Evolutionary conservation across 2,888 invertebrate genomes (phyloP), one percentile per base, ranked within the genome.

Genomic region (Tetropium fuscum): DNA sequence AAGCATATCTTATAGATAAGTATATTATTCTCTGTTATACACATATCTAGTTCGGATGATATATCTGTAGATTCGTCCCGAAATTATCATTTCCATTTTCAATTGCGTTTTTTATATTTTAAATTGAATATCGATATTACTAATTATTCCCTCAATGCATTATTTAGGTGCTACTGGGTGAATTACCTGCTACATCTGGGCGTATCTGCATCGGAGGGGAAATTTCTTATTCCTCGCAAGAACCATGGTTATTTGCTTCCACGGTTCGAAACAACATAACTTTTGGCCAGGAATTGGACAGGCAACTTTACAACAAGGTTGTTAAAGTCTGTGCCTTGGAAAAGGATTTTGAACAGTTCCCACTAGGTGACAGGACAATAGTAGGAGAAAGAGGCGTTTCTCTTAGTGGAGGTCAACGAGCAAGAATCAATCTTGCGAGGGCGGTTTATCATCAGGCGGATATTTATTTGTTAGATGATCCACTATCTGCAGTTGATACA

Each of bases 361-460:
- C 74, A 13, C 16, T 30, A 10, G 83, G 84, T 0, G 85, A 86
- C 69, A 71, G 80, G 38, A 85, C 85, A 0, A 73, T 83, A 7
- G 84, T 85, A 6, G 85, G 93, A 0, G 93, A 94, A 74, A 84
- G 90, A 54, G 93, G 93, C 4, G 86, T 89, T 49, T 87, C 89
- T 38, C 82, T 94, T 25, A 91, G 91, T 73, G 94, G 93, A 0
- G 93, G 93, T 0, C 93, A 93, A 82, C 87, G 90, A 60, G 93
- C 93, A 1, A 85, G 93, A 58, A 87, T 94, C 45, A 90, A 90
- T 66, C 83, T 94, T 30, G 91, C 90, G 0, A 83, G 93, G 63
- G 90, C 92, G 3, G 85, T 93, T 56, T 94, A 93, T 70, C 85
- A 88, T 76, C 85, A 91, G 73, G 90, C 92, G 22, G 87, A 90